A percentile compares a stretch with the other conserved stretches of the same genome.
Evolutionary conservation across 1,140 invertebrate species (phyloP).

Genomic region (Zaprionus davidi): DNA sequence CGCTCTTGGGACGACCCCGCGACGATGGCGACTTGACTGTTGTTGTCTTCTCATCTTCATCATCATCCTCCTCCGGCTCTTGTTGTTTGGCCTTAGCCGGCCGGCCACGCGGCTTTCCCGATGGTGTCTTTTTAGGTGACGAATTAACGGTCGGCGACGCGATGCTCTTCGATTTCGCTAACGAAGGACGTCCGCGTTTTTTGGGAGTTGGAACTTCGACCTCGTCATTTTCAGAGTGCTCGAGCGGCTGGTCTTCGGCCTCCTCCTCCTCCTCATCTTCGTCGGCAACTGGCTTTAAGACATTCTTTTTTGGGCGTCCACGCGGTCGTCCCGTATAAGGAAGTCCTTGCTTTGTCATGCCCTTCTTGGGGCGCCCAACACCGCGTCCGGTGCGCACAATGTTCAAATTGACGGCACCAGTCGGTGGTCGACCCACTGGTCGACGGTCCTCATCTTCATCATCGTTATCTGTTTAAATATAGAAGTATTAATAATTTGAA

Average conservation of each 20-base stretch:
- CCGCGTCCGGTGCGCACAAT: conserved; percentile 70
- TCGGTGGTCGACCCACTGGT: conserved; percentile 60
- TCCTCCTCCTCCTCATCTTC: conserved; percentile 37
- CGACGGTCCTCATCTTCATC: conserved; percentile 53
- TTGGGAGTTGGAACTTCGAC: conserved; percentile 42
- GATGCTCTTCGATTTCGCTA: not conserved
- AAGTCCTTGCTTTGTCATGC: conserved; percentile 60
- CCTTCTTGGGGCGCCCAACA: conserved; percentile 67
- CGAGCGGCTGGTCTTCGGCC: conserved; percentile 17
- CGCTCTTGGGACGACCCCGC: conserved; percentile 24
- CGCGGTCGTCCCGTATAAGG: conserved; percentile 36
- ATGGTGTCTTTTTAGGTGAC: no score
- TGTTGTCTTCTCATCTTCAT: conserved; percentile 20
- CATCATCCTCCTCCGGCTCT: conserved; percentile 20
- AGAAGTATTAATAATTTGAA: not conserved
- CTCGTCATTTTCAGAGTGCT: conserved; percentile 17
- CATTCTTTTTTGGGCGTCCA: conserved; percentile 34
- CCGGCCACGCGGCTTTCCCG: conserved; percentile 44
- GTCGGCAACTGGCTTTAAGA: not conserved
- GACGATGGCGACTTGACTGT: not conserved
- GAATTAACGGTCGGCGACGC: not conserved
- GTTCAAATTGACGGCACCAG: conserved; percentile 71
- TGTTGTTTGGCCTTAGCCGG: conserved; percentile 22
- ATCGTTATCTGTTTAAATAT: conserved; percentile 22
- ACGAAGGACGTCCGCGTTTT: conserved; percentile 60